Evolutionary conservation across 2,888 invertebrate species (phyloP), one percentile per base, ranked within the genome.

Genomic region (Callinectes sapidus): DNA sequence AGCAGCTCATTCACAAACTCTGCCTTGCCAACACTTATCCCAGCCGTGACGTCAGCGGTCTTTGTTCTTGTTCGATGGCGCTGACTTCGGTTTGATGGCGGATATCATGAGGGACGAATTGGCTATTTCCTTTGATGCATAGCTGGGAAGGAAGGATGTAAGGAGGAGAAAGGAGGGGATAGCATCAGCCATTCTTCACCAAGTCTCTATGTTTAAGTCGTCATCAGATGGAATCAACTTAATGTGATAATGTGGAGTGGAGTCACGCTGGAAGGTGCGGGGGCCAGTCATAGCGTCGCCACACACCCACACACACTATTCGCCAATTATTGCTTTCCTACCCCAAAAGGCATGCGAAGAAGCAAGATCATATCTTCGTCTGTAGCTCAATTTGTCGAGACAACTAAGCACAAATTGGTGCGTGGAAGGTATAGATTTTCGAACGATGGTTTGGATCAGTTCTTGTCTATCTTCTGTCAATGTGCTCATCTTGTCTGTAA

Each of bases 1-100:
- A 32, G 35, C 81, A 13, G 35, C 81, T 35, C 81, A 81, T 81
- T 81, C 81, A 81, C 81, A 81, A 71, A 81, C 81, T 81, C 81
- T 81, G 13, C 81, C 35, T 35, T n/a, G 14, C 35, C 8, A 81
- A 14, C 18, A 3, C 81, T 28, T 81, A 13, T 35, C 32, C 32
- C 71, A 10, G 16, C 35, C 13, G 14, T 81, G 18, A 35, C 81
- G 35, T 81, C 81, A 35, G 23, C 14, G 35, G 81, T 35, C 81
- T 81, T 81, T 81, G 81, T 81, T 35, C 81, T n/a, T 81, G 14
- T 10, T 81, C 81, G 32, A 14, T 16, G 81, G 81, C 35, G 32
- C 35, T 81, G 81, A n/a, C 81, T 81, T 81, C 35, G 35, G 81
- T 35, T 81, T 35, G 35, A 81, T 35, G 81, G 32, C 35, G 14